Base-by-base conservation (phyloP, 2,797 vertebrate species). In the Cynodonichthys magdalenae region DNA sequence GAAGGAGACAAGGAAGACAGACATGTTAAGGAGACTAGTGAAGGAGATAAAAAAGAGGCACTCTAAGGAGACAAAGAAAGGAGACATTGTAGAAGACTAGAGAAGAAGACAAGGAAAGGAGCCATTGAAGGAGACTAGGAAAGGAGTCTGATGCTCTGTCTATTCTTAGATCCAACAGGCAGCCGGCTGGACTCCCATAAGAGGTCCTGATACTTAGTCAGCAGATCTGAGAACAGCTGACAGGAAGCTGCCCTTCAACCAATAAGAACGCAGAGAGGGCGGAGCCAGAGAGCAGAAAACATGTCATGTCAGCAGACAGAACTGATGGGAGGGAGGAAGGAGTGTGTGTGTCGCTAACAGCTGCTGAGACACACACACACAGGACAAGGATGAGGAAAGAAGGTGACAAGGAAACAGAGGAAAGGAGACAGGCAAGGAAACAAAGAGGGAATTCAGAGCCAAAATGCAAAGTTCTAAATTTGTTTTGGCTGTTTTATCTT, bases 141-240 rank as follows among this genome's bases (percentile, higher is more conserved):
- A 11, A 39, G 29, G 29, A 31, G 29, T 36, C 19, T 29, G 18
- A 24, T 2, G 27, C 41, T 24, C 51, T 31, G n/a, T 53, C 86
- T 92, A 93, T 87, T 90, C 87, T 84, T 92, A 93, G 87, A 45
- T 3, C 53, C 49, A 1, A 69, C 85, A 91, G 84, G 86, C 84
- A 83, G 74, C 69, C 18, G 56, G 64, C 68, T 79, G 81, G 79
- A 83, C 80, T 70, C 71, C 82, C 79, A 79, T 87, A 83, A 81
- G 74, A 70, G 80, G 88, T 81, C 86, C 89, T 83, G 75, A 84
- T 57, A 54, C 52, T 9, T 44, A 50, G 73, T 80, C 80, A 80
- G 77, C 80, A 83, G 68, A 67, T 64, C 74, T 64, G 28, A 39
- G 63, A 63, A 66, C 79, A 81, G 71, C 82, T 79, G 83, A 86